Base-by-base conservation (phyloP, 2,888 invertebrate genomes). In the Cosmopolites sordidus region DNA sequence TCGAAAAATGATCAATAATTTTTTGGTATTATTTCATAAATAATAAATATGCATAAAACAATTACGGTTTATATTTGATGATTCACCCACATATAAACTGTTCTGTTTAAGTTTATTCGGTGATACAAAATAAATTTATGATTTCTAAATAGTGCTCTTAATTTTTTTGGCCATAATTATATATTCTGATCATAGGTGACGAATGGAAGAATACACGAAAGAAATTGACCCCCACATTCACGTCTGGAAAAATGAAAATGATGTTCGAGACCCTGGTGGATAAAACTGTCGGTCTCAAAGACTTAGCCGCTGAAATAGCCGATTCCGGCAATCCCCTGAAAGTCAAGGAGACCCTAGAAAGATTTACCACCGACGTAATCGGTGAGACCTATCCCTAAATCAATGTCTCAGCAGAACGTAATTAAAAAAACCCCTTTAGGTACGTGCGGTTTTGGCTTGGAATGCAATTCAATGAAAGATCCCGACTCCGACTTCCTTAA, bases 301-400 rank as follows among this genome's bases (percentile, higher is more conserved):
- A 61, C 1, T 57, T 65, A 11, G 46, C 70, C 14, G 48, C 60
- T 2, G 39, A 63, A 17, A 30, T 51, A 22, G 44, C 52, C 1
- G 56, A 46, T 4, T 14, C 44, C 48, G 63, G 33, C 5, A 47
- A 61, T 2, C 64, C 68, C 0, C 53, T 60, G 3, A 53, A 59
- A 1, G 62, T 62, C 22, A 64, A 77, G 1, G 77, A 79, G 18
- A 70, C 54, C 14, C 78, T 43, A 75, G 78, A 78, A 2, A 76
- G 76, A 56, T 81, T 78, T 60, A 75, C 79, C 0, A 78, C 79
- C 72, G 81, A 81, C 61, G 77, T 80, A 1, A 79, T 82, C 29
- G 79, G 78, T 0, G 30, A 44, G 16, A n/a, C n/a, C n/a, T 30
- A 16, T n/a, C 6, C 29, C 16, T 11, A 8, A 22, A 5, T 12